These are phyloP conservation scores for Microctenopoma stevenorrisi DNA, from an alignment of 2,797 vertebrate species.

Conservation along the genomic window DNA sequence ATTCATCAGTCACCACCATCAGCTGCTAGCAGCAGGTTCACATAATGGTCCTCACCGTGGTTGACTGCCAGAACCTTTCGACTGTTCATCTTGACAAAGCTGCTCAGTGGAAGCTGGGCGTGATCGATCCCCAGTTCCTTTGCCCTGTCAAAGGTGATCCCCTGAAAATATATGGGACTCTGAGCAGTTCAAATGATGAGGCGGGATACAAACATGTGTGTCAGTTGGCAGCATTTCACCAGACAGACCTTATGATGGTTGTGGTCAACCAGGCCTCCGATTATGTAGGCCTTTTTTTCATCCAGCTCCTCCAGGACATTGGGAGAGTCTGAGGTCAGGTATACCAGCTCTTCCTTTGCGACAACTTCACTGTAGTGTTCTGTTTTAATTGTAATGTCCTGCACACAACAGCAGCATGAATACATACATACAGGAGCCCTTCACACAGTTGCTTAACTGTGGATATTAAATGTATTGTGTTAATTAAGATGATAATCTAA, in stretches of 20 bases:
- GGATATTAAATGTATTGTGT: neutral
- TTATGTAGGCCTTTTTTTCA: slow-evolving; percentile 93
- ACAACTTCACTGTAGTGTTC: slow-evolving; percentile 91
- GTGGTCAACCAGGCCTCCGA: slow-evolving; percentile 98
- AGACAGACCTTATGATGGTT: slow-evolving; percentile 94
- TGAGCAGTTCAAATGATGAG: neutral
- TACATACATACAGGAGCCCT: neutral
- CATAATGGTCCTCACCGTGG: slow-evolving; percentile 85
- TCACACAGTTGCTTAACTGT: neutral
- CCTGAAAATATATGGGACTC: slow-evolving; percentile 50
- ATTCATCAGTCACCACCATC: too few species aligned
- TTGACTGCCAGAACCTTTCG: slow-evolving; percentile 96
- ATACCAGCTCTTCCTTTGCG: slow-evolving; percentile 90
- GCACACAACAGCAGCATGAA: neutral
- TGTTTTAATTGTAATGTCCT: slow-evolving; percentile 91
- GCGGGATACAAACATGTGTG: neutral
- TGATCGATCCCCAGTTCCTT: slow-evolving; percentile 90
- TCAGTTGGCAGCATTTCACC: neutral
- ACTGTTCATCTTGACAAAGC: slow-evolving; percentile 98
- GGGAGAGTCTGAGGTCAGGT: slow-evolving; percentile 97
- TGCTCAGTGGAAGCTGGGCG: slow-evolving; percentile 93
- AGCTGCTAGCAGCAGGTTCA: neutral
- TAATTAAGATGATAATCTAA: neutral
- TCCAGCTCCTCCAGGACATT: slow-evolving; percentile 91
- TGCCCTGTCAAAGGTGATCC: slow-evolving; percentile 90